Conservation (phyloP, 2,797 vertebrate genomes). For the Chelidonichthys spinosus region DNA sequence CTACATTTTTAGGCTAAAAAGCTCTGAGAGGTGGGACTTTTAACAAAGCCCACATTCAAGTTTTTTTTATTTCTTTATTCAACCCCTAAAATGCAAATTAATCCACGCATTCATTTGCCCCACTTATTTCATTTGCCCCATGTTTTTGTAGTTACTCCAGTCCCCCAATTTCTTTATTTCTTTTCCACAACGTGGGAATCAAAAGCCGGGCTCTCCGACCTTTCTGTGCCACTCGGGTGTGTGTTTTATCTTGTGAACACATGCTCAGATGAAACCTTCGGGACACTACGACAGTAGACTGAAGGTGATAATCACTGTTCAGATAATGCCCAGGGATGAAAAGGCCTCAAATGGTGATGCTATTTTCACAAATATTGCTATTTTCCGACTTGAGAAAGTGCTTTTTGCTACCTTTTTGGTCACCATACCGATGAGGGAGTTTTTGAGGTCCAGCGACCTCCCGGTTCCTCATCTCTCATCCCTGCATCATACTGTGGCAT, state of each 20-base stretch:
- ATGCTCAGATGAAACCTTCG: slow-evolving; percentile 50
- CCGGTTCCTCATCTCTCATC: slow-evolving; percentile 62
- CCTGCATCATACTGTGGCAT: slow-evolving; percentile 65
- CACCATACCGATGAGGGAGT: slow-evolving; percentile 15
- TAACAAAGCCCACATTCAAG: slow-evolving; percentile 54
- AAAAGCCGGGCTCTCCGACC: slow-evolving; percentile 89
- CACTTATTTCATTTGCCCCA: slow-evolving; percentile 58
- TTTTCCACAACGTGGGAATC: slow-evolving; percentile 77
- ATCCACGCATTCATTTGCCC: slow-evolving; percentile 70
- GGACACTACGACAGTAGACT: slow-evolving; percentile 23
- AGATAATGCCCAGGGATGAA: slow-evolving; percentile 77
- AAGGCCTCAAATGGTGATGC: slow-evolving; percentile 13
- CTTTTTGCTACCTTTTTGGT: slow-evolving; percentile 26
- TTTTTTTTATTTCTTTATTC: slow-evolving; percentile 33
- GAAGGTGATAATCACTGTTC: slow-evolving; percentile 45
- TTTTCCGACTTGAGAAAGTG: background rate
- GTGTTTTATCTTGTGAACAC: slow-evolving; percentile 73
- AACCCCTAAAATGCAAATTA: slow-evolving; percentile 45
- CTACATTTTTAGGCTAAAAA: slow-evolving; percentile 53
- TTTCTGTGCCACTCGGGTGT: slow-evolving; percentile 83
- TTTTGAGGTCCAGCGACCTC: slow-evolving; percentile 66
- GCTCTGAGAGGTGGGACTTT: slow-evolving; percentile 64
- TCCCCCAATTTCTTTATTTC: slow-evolving; percentile 60
- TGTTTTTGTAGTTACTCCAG: slow-evolving; percentile 62
- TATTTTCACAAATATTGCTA: slow-evolving; percentile 5